Evolutionary conservation across 2,113 vertebrate genomes (phyloP), one percentile per base, ranked within the genome.

Genomic region (Aldabrachelys gigantea): DNA sequence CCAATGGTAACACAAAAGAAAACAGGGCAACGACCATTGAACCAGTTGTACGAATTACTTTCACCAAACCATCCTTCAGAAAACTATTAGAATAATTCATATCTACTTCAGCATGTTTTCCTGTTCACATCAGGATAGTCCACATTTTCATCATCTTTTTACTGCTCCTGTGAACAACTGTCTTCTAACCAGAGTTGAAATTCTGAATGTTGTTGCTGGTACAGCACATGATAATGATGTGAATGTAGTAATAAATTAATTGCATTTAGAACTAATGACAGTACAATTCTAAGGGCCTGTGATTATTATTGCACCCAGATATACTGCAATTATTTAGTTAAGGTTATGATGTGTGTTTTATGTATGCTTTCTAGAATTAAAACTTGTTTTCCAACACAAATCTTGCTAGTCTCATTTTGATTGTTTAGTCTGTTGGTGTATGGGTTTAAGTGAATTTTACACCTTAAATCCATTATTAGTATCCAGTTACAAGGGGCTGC

Each of bases 381-480:
- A 94, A 94, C 92, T 97, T 98, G 98, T 98, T 97, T 98, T 98
- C 95, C 91, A 97, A 97, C 97, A 98, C 98, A 98, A 98, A 98
- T 98, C 97, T 98, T 98, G 98, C 98, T 98, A 98, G 98, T 97
- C 96, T 98, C 97, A 94, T 98, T 97, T 97, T 98, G 98, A 97
- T 98, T 99, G 99, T 99, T 99, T 99, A 99, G 98, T 99, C 99
- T 99, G 98, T 96, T 95, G 96, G 97, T 98, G 96, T 98, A 98
- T 98, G 97, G 97, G 95, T 97, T 96, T 97, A 98, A 98, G 98
- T 97, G 98, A 98, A 98, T 98, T 99, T 98, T 98, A 98, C 98
- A 99, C 98, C 98, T 98, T 97, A 98, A 98, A 97, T 97, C 98
- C 97, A 96, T 98, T 99, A 99, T 99, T 99, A 98, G 98, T 98